These are phyloP conservation scores for Podarcis raffonei DNA, from an alignment of 2,113 vertebrate species.

Conservation along the genomic window DNA sequence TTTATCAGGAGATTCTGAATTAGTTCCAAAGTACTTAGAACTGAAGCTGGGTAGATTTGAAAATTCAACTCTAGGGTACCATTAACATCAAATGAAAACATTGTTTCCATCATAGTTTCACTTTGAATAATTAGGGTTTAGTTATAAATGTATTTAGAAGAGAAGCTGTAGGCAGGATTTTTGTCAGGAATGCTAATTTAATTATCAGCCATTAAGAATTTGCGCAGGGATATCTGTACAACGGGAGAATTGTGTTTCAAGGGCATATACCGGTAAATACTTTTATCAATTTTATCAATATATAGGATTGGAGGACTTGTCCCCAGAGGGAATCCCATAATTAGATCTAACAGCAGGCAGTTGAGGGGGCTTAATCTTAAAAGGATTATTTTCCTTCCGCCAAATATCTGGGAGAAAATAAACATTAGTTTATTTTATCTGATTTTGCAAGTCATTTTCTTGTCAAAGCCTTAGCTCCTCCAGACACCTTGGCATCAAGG, in stretches of 20 bases:
- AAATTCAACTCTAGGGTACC: not conserved
- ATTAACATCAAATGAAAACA: not conserved
- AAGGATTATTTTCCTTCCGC: not conserved
- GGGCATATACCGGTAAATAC: not conserved
- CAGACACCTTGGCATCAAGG: not conserved
- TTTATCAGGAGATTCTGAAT: not conserved
- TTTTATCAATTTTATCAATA: too few relatives aligned
- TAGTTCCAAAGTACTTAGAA: not conserved
- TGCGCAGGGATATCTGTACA: not conserved
- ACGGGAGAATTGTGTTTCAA: not conserved
- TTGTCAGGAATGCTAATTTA: not conserved
- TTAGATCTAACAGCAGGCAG: not conserved
- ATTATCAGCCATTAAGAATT: not conserved
- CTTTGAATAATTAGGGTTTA: not conserved
- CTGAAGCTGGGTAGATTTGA: not conserved
- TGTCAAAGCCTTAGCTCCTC: not conserved
- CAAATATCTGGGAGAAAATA: not conserved
- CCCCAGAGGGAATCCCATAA: not conserved
- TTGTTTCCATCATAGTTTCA: not conserved
- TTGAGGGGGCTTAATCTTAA: not conserved
- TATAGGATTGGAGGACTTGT: not conserved
- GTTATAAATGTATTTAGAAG: not conserved
- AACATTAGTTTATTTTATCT: not conserved
- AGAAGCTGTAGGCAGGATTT: not conserved
- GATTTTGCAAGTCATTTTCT: not conserved